Percentiles rank a stretch among this genome's conserved stretches.
phyloP scores from a whole-genome alignment of 92 coral and sea anemone species.

The Scolanthus callimorphus region DNA sequence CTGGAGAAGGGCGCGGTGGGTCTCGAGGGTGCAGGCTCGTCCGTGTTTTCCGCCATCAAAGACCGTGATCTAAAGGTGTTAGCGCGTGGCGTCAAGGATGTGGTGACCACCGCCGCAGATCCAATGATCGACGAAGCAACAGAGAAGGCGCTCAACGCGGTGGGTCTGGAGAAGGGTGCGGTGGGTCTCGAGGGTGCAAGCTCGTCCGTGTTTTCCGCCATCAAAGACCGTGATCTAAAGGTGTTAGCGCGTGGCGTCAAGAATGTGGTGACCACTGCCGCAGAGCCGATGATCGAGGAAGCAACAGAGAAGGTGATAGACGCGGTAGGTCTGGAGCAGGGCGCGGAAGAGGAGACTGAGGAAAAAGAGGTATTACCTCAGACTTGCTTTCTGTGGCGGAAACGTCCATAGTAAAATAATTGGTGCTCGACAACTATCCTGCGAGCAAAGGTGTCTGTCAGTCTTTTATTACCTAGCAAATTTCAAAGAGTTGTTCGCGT shows the following conservation, averaged over 20 bases:
- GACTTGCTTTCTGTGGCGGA: no score
- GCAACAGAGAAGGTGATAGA: neutral
- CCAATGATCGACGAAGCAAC: neutral
- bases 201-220: constrained; percentile 8
- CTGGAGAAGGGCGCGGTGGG: neutral
- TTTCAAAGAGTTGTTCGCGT: no score
- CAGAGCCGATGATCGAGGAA: neutral
- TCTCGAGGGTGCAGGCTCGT: neutral
- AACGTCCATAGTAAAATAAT: no score
- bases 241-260: neutral
- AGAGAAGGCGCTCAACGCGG: neutral
- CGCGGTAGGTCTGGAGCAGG: neutral
- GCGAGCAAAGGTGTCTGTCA: no score
- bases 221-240: constrained; percentile 4
- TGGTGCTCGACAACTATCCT: no score
- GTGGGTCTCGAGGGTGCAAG: neutral
- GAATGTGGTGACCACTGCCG: constrained; percentile 2
- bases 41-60: constrained; percentile 6
- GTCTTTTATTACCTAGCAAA: no score
- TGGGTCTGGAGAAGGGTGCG: neutral
- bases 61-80: constrained; percentile 3
- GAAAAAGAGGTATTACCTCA: no score
- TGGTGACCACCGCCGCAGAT: constrained; percentile 1
- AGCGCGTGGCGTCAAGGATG: neutral
- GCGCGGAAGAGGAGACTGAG: no score